Percentiles rank a stretch among this genome's conserved stretches.
These are phyloP conservation scores for Linnaemya tessellans DNA, from an alignment of 2,888 invertebrate species.

Conservation along the genomic window DNA sequence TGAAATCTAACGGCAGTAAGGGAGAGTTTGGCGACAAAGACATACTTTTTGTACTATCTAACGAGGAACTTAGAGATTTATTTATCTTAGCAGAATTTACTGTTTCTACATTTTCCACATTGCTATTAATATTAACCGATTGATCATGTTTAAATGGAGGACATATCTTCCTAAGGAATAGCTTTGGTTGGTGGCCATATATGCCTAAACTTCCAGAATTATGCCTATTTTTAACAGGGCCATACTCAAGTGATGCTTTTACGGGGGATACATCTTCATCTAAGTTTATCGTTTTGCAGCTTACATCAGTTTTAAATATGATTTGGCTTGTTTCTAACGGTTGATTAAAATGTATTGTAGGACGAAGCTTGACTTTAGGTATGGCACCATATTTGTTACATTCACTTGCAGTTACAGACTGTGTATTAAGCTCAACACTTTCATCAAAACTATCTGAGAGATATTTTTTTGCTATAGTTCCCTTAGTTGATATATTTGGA, in stretches of 20 bases:
- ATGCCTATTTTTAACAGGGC: background rate
- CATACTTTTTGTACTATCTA: constrained; percentile 45
- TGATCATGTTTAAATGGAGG: constrained; percentile 16
- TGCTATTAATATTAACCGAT: background rate
- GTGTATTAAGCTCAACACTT: background rate
- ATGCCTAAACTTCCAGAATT: background rate
- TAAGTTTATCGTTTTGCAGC: background rate
- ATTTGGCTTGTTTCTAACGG: constrained; percentile 12
- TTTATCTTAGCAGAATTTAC: background rate
- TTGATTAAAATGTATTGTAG: constrained; percentile 26
- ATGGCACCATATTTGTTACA: constrained; percentile 3
- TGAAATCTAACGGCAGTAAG: constrained; percentile 75
- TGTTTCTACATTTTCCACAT: background rate
- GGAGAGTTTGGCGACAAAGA: constrained; percentile 65
- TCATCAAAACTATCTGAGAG: constrained; percentile 1
- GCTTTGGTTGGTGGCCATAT: constrained; percentile 35
- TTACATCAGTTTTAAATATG: background rate
- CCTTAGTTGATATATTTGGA: background rate
- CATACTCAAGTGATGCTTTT: background rate
- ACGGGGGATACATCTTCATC: constrained; percentile 31
- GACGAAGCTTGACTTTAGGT: constrained; percentile 4
- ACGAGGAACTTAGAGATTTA: constrained; percentile 43
- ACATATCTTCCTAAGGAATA: constrained; percentile 62
- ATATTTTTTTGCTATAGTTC: background rate
- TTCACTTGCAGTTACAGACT: background rate